Evolutionary conservation across 2,797 vertebrate genomes (phyloP).

Genomic region (Anguilla anguilla): DNA sequence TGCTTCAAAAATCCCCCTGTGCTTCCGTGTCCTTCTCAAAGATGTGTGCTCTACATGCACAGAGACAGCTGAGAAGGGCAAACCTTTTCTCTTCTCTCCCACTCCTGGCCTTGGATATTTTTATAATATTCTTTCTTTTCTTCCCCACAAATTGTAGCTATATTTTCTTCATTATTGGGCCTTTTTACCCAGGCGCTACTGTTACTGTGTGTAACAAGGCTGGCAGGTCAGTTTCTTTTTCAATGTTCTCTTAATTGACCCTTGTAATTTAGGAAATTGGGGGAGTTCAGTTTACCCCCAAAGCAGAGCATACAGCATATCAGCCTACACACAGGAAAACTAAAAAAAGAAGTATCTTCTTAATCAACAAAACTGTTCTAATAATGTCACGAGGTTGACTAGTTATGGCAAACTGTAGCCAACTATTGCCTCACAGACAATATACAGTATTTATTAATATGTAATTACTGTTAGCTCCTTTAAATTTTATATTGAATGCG

Average conservation of each 20-base stretch:
- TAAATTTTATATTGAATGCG: neutral
- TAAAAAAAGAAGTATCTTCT: neutral
- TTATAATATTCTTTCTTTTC: neutral
- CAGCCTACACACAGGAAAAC: neutral
- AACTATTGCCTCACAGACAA: neutral
- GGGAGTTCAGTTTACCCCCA: neutral
- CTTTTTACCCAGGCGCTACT: neutral
- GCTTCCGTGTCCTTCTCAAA: conserved; percentile 17
- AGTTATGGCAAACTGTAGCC: neutral
- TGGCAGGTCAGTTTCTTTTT: neutral
- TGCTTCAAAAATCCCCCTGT: conserved; percentile 9
- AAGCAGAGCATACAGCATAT: neutral
- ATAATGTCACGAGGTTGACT: neutral
- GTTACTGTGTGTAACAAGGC: neutral
- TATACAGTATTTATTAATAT: neutral
- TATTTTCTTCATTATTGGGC: neutral
- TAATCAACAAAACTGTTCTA: neutral
- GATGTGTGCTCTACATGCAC: neutral
- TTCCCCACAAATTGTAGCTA: neutral
- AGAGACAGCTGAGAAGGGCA: conserved; percentile 7
- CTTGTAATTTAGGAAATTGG: neutral
- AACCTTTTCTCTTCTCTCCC: neutral
- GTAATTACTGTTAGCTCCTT: neutral
- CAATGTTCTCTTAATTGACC: neutral
- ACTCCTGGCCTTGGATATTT: neutral